Evolutionary conservation across 1,140 invertebrate species (phyloP).

Genomic region (Aphelinus atriplicis): DNA sequence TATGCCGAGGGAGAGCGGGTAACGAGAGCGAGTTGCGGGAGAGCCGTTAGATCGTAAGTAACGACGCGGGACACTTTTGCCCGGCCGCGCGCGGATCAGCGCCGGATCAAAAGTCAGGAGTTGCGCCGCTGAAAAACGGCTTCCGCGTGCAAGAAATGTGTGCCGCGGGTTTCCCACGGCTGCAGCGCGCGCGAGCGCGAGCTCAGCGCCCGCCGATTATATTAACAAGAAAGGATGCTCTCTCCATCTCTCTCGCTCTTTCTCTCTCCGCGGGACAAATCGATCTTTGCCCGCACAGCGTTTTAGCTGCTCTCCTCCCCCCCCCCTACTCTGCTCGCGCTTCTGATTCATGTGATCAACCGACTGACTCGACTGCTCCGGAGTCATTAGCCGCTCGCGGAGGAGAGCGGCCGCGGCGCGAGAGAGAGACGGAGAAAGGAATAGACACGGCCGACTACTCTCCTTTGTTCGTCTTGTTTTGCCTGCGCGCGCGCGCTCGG

Average conservation of each 20-base stretch:
- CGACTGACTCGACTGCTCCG: too few relatives aligned
- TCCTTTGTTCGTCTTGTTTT: background rate
- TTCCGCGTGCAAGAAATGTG: conserved; percentile 52
- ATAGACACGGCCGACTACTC: background rate
- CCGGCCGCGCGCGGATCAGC: too few relatives aligned
- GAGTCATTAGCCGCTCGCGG: too few relatives aligned
- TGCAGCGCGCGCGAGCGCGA: background rate
- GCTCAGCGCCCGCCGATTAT: background rate
- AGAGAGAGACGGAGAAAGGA: conserved; percentile 2
- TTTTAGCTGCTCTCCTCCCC: too few relatives aligned
- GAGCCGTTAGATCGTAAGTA: too few relatives aligned
- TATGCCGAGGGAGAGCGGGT: too few relatives aligned
- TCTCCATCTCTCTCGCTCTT: background rate
- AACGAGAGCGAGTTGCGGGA: too few relatives aligned
- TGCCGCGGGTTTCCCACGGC: conserved; percentile 58
- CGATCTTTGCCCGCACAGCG: background rate
- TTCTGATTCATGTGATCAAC: too few relatives aligned
- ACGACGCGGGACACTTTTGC: too few relatives aligned
- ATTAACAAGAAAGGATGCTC: too few relatives aligned
- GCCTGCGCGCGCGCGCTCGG: background rate
- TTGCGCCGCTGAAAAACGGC: conserved; percentile 11
- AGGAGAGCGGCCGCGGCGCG: background rate
- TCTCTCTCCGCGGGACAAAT: conserved; percentile 10
- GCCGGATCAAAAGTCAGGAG: too few relatives aligned
- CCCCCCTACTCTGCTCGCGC: too few relatives aligned